Evolutionary conservation across 2,888 invertebrate species (phyloP), one percentile per base, ranked within the genome.

Genomic region (Sisyra nigra): DNA sequence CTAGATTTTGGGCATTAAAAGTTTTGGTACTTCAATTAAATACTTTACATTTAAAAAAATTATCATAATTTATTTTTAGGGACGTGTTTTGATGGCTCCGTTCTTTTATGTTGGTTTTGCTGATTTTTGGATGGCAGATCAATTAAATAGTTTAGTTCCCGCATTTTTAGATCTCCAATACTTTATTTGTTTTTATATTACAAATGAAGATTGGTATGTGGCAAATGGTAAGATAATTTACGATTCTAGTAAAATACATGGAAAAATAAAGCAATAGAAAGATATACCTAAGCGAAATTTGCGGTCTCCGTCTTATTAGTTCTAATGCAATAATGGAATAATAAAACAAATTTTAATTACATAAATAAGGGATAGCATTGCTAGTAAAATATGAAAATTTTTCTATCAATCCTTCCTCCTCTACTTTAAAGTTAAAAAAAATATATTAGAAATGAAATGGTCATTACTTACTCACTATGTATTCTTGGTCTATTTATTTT

Each of bases 71-170:
- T 44, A 47, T 46, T 64, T 66, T 42, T 60, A 87, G 87, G 81
- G 80, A 48, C 76, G 86, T 44, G 83, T 93, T 50, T 55, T 92
- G 38, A 76, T 84, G 30, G 91, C 96, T 0, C 96, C 96, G 14
- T 92, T 94, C 58, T 81, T 86, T 57, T 87, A 86, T 51, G 96
- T 97, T 7, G 76, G 85, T 35, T 97, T 96, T 59, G 93, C 96
- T 17, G 96, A 97, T 67, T 97, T 97, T 73, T 97, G 96, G 96
- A 76, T 97, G 60, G 96, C 93, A 4, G 96, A 97, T 69, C 97
- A 97, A 62, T 70, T 96, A 56, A 97, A 94, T 63, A 94, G 94
- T 43, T 71, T 98, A 49, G 83, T 76, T 1, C 83, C 82, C 0
- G 85, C 91, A 3, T 76, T 98, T 50, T 67, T 93, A 10, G 98